Evolutionary conservation across 2,888 invertebrate genomes (phyloP), one percentile per base, ranked within the genome.

Genomic region (Junonia oenone): DNA sequence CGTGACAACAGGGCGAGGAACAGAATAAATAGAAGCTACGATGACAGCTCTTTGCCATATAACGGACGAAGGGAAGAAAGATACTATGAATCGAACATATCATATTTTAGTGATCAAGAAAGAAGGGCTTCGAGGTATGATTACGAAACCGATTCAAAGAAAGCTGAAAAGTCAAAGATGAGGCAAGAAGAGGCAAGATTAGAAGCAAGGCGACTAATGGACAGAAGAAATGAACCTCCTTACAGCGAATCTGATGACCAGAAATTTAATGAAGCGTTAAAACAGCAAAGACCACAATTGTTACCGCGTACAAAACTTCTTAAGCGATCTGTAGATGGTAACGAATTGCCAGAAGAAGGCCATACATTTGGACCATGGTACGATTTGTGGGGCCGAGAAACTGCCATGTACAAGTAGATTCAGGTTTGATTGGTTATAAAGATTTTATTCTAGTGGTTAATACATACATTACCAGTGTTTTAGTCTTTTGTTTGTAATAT

Each of bases 331-430:
- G 77, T 76, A 14, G 90, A 90, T 57, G 82, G 80, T 56, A 78
- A 72, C 55, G 91, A 91, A 65, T 79, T 91, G 59, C 89, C 89
- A 49, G 91, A 91, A 69, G 92, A 92, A 55, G 93, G 92, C 8
- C 95, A 95, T 71, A 94, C 93, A 64, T 96, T 95, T 75, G 96
- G 96, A 0, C 96, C 96, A 0, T 96, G 96, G 96, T 96, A 96
- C 73, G 96, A 97, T 82, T 91, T 96, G 61, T 97, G 96, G 96
- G 96, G 94, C 27, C 91, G 93, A 55, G 95, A 95, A 79, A 91
- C 93, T 38, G 93, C 93, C 27, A 92, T 93, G 68, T 91, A 91
- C 76, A 92, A 91, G 71, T 92, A 91, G 71, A 62, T 56, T 75
- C 76, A 76, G 78, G 72, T 74, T 76, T 75, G 71, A 67, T 62